phyloP scores from a whole-genome alignment of 2,113 vertebrate species.

The Natator depressus region DNA sequence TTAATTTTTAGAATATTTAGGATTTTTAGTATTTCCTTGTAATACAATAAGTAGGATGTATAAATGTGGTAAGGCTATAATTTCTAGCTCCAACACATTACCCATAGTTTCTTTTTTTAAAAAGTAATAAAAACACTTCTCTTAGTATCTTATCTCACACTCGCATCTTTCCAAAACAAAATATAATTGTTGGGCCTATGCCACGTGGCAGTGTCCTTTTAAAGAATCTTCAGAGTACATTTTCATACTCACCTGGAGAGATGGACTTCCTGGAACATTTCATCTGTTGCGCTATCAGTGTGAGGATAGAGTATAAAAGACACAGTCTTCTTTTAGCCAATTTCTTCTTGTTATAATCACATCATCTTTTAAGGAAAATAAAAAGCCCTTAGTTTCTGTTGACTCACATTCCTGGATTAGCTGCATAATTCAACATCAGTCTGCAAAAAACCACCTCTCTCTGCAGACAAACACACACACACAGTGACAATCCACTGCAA shows the following conservation, averaged over 20 bases:
- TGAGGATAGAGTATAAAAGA: conserved; percentile 7
- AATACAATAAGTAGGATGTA: not conserved
- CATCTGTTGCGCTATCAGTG: not conserved
- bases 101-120: not conserved
- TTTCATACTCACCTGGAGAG: conserved; percentile 34
- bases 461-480: not conserved
- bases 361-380: not conserved
- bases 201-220: not conserved
- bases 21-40: not conserved
- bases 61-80: not conserved
- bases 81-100: not conserved
- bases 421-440: not conserved
- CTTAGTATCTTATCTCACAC: not conserved
- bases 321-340: conserved; percentile 24
- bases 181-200: not conserved
- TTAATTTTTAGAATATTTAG: not conserved
- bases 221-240: not conserved
- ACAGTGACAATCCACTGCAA: not conserved
- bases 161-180: not conserved
- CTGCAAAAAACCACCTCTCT: not conserved
- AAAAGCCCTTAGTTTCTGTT: conserved; percentile 39
- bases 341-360: conserved; percentile 56
- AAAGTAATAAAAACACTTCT: not conserved
- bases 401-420: not conserved
- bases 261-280: conserved; percentile 15